Evolutionary conservation across 23 tunicate genomes (phyloP), one percentile per base, ranked within the genome.

Genomic region (Oikopleura vanhoeffeni): DNA sequence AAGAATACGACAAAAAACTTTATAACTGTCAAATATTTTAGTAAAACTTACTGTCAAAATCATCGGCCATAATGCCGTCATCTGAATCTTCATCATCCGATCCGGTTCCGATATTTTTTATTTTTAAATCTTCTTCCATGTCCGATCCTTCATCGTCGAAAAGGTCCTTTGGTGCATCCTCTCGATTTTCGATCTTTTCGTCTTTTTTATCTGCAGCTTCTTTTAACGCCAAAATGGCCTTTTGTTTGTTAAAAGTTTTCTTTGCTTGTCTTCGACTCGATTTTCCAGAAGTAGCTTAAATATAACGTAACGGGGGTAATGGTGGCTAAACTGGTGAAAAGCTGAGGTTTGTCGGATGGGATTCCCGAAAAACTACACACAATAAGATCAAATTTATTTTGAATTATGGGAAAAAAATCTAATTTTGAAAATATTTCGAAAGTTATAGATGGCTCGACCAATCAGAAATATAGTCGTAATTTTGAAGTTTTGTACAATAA

Each of bases 41-140:
- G n/a, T n/a, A n/a, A n/a, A 85, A 87, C 76, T 89, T 89, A 40
- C 67, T 87, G 28, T 86, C 76, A 89, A 85, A 79, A 84, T 64
- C 41, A 58, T 38, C 0, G 40, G 40, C 1, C 57, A 3, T 40
- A 85, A 27, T 13, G 67, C 40, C 87, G 77, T 88, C 91, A 86
- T 75, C 85, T 0, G 85, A 84, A 40, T 85, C 86, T 40, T 87
- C 91, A 1, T 88, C 84, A 13, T 83, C 60, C 33, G 83, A 41
- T 40, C 85, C 83, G 2, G 86, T 41, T 39, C 88, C 85, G 36
- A 35, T 8, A 41, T 32, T 86, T 40, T 85, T 64, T 0, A 33
- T 85, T 1, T 18, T 13, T 28, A 57, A 76, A 86, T 33, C 40
- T 41, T 30, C 49, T 42, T 40, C 76, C 18, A 41, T 84, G 18